Percentiles rank a stretch among this genome's conserved stretches.
Evolutionary conservation across 2,888 invertebrate species (phyloP).

Genomic region (Eupithecia insigniata): DNA sequence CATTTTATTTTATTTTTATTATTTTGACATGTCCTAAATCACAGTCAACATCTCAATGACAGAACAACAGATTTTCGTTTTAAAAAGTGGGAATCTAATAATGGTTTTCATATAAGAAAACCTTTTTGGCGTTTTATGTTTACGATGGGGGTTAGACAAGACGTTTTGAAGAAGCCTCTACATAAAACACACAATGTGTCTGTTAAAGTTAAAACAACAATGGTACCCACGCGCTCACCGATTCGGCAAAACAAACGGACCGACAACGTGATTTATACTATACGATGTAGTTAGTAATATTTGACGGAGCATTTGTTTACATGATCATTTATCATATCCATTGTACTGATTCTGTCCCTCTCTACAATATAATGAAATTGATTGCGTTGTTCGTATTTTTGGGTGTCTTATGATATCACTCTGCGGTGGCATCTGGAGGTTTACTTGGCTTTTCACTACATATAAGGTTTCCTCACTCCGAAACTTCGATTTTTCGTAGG

Average conservation of each 20-base stretch:
- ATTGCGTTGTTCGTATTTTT: neutral
- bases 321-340: constrained; percentile 38
- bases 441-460: neutral
- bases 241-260: constrained; percentile 55
- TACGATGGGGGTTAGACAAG: neutral
- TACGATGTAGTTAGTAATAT: constrained; percentile 38
- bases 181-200: constrained; percentile 35
- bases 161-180: neutral
- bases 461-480: too few relatives aligned
- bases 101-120: neutral
- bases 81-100: neutral
- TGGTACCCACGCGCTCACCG: constrained; percentile 53
- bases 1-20: too few relatives aligned
- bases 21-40: too few relatives aligned
- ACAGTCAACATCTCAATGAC: too few relatives aligned
- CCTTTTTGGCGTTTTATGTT: neutral
- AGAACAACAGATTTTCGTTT: neutral
- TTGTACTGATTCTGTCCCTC: constrained; percentile 24
- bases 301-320: constrained; percentile 43
- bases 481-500: too few relatives aligned
- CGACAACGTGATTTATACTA: constrained; percentile 49
- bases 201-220: constrained; percentile 46
- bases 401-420: too few relatives aligned
- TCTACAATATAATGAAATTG: neutral
- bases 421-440: neutral